phyloP scores from a whole-genome alignment of 2,113 vertebrate species.

The Electrona antarctica region DNA sequence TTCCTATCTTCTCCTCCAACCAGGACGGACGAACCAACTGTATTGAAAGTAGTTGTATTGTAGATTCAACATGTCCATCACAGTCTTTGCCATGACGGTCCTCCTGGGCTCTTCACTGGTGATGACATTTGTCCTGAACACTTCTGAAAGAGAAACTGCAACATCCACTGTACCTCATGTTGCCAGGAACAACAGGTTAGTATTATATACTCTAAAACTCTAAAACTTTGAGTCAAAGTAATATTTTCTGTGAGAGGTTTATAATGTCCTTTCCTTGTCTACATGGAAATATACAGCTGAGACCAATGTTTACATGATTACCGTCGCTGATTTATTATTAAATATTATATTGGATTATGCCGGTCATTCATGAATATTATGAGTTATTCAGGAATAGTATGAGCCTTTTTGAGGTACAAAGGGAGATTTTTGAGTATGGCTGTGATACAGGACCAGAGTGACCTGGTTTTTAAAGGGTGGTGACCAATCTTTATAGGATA shows the following conservation, averaged over 20 bases:
- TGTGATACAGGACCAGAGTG: too few relatives aligned
- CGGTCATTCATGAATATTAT: background rate
- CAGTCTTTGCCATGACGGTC: constrained; percentile 24
- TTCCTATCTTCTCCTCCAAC: constrained; percentile 34
- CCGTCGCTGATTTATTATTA: background rate
- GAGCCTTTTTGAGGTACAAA: too few relatives aligned
- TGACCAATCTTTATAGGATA: background rate
- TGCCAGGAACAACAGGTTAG: constrained; percentile 60
- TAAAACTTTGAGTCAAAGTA: background rate
- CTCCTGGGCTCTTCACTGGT: constrained; percentile 60
- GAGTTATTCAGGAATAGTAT: background rate
- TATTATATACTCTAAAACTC: background rate
- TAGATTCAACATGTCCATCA: constrained; percentile 55
- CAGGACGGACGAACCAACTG: constrained; percentile 18
- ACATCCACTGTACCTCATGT: constrained; percentile 3
- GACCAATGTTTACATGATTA: background rate
- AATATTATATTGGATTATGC: background rate
- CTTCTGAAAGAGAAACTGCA: constrained; percentile 39
- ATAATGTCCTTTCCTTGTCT: background rate
- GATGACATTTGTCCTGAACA: constrained; percentile 61
- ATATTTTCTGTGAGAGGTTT: background rate
- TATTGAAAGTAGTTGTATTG: background rate
- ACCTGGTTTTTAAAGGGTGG: too few relatives aligned
- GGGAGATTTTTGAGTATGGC: too few relatives aligned
- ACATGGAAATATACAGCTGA: background rate